Percentiles rank a stretch among this genome's conserved stretches.
Conservation (phyloP, 2,113 vertebrate species). For the Eurypyga helias region DNA sequence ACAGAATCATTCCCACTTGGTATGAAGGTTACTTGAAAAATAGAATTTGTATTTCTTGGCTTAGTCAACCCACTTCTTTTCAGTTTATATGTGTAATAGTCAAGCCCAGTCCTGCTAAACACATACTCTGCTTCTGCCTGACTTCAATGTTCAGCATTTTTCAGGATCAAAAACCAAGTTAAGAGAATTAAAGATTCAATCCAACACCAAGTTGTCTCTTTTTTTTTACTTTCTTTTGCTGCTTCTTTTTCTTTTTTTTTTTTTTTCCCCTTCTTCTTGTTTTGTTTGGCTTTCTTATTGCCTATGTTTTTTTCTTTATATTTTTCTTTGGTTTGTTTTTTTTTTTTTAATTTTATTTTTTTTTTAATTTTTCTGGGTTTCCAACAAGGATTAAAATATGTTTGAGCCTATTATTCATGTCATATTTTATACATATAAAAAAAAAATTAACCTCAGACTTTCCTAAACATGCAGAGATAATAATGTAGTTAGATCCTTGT, state of each 20-base stretch:
- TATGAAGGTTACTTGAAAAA: slow-evolving; percentile 40
- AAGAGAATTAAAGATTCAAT: not conserved
- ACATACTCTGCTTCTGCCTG: not conserved
- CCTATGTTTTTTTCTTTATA: no score
- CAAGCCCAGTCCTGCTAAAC: not conserved
- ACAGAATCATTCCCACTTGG: slow-evolving; percentile 24
- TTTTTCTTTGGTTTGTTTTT: no score
- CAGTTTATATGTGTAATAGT: not conserved
- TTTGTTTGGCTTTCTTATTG: no score
- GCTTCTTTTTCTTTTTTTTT: not conserved
- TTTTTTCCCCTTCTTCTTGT: not conserved
- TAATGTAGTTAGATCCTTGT: not conserved
- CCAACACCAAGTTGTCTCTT: not conserved
- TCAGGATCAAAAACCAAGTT: not conserved
- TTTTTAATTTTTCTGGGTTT: not conserved
- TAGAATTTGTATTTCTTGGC: not conserved
- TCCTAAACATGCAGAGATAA: not conserved
- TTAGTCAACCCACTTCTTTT: slow-evolving; percentile 8
- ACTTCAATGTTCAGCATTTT: not conserved
- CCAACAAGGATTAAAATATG: not conserved
- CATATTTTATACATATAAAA: not conserved
- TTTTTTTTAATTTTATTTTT: no score
- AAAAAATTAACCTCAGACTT: not conserved
- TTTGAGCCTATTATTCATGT: not conserved
- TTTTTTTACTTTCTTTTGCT: no score